phyloP scores from a whole-genome alignment of 2,113 vertebrate genomes.

The Isichthys henryi region DNA sequence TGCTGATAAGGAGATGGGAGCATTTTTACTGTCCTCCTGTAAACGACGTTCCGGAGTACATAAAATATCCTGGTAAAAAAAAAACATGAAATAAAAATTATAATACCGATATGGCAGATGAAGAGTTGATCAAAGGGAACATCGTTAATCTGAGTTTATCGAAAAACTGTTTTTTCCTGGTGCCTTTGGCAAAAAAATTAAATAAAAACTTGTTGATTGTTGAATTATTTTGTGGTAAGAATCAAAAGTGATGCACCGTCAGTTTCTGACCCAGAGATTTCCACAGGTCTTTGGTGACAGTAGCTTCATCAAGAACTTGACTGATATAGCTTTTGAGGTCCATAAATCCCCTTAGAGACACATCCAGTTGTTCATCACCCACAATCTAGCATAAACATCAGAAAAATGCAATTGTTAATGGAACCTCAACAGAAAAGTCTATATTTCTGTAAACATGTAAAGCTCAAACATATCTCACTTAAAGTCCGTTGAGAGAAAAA shows the following conservation, averaged over 20 bases:
- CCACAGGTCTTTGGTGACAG: conserved; percentile 9
- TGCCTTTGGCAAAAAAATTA: no score
- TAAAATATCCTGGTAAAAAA: not conserved
- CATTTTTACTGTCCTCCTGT: conserved; percentile 6
- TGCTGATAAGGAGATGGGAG: not conserved
- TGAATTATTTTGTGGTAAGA: not conserved
- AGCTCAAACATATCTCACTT: not conserved
- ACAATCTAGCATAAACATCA: not conserved
- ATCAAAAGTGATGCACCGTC: not conserved
- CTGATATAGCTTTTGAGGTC: conserved; percentile 5
- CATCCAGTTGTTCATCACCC: not conserved
- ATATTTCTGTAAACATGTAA: not conserved
- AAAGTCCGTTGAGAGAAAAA: not conserved
- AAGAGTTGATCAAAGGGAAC: not conserved
- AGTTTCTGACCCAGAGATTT: conserved; percentile 4
- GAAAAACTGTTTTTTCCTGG: not conserved
- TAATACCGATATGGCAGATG: not conserved
- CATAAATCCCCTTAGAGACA: not conserved
- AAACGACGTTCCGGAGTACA: conserved; percentile 4
- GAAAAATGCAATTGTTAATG: not conserved
- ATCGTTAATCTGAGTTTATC: not conserved
- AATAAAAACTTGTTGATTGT: not conserved
- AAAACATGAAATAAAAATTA: not conserved
- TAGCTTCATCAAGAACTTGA: conserved; percentile 12
- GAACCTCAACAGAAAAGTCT: not conserved